Evolutionary conservation across 2,113 vertebrate genomes (phyloP).

Genomic region (Strigops habroptila): DNA sequence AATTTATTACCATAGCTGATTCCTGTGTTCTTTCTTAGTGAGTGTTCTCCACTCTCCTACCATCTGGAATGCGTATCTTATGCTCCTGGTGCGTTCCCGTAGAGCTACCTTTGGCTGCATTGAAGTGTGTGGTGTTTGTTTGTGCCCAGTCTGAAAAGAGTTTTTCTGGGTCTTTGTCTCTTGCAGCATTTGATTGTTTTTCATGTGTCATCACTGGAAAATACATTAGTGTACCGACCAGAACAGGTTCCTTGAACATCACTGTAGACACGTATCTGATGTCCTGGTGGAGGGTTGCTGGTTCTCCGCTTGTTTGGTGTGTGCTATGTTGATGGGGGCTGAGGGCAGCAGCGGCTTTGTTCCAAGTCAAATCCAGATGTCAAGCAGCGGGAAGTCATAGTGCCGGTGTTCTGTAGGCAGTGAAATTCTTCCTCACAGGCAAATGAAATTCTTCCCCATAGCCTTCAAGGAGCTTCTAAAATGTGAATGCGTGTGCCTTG

Average conservation of each 20-base stretch:
- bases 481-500: not conserved
- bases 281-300: not conserved
- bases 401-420: not conserved
- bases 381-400: not conserved
- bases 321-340: not conserved
- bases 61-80: not conserved
- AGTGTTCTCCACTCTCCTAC: not conserved
- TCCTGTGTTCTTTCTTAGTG: not conserved
- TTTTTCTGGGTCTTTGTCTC: not conserved
- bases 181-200: not conserved
- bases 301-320: not conserved
- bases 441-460: too few relatives aligned
- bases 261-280: accelerated
- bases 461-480: not conserved
- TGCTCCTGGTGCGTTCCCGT: accelerated
- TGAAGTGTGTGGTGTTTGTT: not conserved
- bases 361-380: not conserved
- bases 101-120: not conserved
- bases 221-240: not conserved
- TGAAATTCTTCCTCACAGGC: not conserved
- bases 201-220: not conserved
- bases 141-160: not conserved
- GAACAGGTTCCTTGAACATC: not conserved
- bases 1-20: not conserved
- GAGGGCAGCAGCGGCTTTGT: not conserved